phyloP scores from a whole-genome alignment of 2,113 vertebrate species.

The Grus americana region DNA sequence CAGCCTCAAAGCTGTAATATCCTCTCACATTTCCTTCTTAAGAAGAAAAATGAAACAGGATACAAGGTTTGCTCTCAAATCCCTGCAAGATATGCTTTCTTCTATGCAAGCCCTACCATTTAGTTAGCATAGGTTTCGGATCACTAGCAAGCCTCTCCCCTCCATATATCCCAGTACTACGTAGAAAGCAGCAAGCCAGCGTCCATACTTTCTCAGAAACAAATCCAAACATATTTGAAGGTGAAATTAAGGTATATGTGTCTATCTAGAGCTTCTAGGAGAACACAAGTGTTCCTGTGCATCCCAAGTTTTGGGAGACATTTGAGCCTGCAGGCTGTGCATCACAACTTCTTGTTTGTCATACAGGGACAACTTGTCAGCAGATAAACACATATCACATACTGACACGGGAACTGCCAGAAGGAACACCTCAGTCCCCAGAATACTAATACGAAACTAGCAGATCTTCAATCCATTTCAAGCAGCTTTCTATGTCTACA shows the following conservation, averaged over 20 bases:
- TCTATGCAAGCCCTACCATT: neutral
- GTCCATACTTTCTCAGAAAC: neutral
- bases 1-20: neutral
- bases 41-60: neutral
- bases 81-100: neutral
- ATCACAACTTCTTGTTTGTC: neutral
- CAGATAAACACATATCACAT: neutral
- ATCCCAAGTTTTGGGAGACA: neutral
- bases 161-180: neutral
- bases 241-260: neutral
- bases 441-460: neutral
- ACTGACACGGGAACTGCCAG: neutral
- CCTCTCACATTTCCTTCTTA: neutral
- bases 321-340: neutral
- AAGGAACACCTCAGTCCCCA: neutral
- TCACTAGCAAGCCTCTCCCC: neutral
- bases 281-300: neutral
- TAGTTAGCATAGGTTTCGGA: neutral
- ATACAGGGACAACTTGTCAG: neutral
- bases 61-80: neutral
- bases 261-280: neutral
- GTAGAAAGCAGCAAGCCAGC: neutral
- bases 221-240: neutral
- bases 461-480: neutral
- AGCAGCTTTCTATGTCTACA: neutral